A percentile compares a stretch with the other conserved stretches of the same genome.
Evolutionary conservation across 2,888 invertebrate species (phyloP).

Genomic region (Plagodis pulveraria): DNA sequence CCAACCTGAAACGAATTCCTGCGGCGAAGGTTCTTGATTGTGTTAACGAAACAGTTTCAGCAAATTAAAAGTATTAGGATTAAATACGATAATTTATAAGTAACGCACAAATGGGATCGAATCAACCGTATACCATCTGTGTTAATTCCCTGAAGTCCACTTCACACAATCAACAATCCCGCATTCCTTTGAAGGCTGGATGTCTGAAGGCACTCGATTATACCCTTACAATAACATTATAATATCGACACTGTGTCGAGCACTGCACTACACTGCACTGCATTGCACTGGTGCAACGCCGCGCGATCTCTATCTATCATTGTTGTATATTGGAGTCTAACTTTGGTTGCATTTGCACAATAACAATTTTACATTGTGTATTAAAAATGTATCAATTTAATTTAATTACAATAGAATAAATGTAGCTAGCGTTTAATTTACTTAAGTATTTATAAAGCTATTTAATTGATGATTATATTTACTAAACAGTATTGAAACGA

Average conservation of each 20-base stretch:
- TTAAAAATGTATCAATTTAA: constrained; percentile 44
- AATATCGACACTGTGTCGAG: constrained; percentile 42
- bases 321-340: constrained; percentile 64
- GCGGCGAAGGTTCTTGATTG: constrained; percentile 53
- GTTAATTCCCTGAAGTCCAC: constrained; percentile 58
- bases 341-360: constrained; percentile 60
- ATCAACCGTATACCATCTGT: constrained; percentile 49
- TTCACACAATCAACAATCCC: constrained; percentile 74
- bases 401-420: constrained; percentile 48
- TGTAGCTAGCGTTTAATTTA: constrained; percentile 64
- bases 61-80: constrained; percentile 34
- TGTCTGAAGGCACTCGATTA: constrained; percentile 82
- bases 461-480: constrained; percentile 40
- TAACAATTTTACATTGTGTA: constrained; percentile 41
- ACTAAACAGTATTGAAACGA: constrained; percentile 30
- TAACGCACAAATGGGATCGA: constrained; percentile 38
- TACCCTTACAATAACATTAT: constrained; percentile 69
- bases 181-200: constrained; percentile 79
- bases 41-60: constrained; percentile 39
- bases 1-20: constrained; percentile 47
- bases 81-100: constrained; percentile 34
- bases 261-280: constrained; percentile 18
- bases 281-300: constrained; percentile 28
- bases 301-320: constrained; percentile 47
- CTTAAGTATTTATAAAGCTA: constrained; percentile 57